These are phyloP conservation scores for Pocillopora grandis DNA, from an alignment of 92 coral and sea anemone genomes.

Conservation along the genomic window DNA sequence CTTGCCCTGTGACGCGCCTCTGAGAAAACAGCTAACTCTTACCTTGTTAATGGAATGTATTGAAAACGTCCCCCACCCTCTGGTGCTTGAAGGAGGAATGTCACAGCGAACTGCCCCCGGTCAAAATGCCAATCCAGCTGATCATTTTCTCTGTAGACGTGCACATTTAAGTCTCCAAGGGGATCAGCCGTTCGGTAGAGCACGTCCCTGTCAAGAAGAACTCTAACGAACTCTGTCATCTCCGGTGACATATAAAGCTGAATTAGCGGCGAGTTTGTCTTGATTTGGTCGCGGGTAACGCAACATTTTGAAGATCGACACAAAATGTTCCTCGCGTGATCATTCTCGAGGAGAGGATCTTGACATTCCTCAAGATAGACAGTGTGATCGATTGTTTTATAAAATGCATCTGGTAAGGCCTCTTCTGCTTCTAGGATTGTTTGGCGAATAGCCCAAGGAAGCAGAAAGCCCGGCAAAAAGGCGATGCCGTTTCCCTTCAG, in stretches of 20 bases:
- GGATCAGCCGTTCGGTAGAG: conserved; percentile 61
- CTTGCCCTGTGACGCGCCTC: too few relatives aligned
- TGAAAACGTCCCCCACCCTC: conserved; percentile 52
- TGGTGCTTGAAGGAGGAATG: conserved; percentile 42
- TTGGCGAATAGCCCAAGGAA: conserved; percentile 20
- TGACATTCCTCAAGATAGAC: conserved; percentile 50
- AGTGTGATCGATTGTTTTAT: conserved; percentile 41
- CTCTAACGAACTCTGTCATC: conserved; percentile 48
- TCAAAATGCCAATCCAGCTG: not conserved
- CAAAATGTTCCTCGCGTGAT: conserved; percentile 34
- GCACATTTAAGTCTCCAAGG: conserved; percentile 53
- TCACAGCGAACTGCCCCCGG: conserved; percentile 58
- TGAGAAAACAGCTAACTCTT: not conserved
- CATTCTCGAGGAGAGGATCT: not conserved
- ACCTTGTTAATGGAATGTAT: conserved; percentile 31
- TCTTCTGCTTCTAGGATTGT: conserved; percentile 31
- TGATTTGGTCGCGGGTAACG: conserved; percentile 50
- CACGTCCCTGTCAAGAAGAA: conserved; percentile 29
- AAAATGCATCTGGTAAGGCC: conserved; percentile 25
- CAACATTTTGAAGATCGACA: conserved; percentile 53
- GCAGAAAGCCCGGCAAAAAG: conserved; percentile 51
- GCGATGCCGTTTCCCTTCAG: conserved; percentile 39
- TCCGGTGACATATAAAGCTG: conserved; percentile 31
- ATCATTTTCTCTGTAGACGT: conserved; percentile 34
- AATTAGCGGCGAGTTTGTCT: conserved; percentile 35